Conservation (phyloP, 2,113 vertebrate genomes). For the Turnix velox region DNA sequence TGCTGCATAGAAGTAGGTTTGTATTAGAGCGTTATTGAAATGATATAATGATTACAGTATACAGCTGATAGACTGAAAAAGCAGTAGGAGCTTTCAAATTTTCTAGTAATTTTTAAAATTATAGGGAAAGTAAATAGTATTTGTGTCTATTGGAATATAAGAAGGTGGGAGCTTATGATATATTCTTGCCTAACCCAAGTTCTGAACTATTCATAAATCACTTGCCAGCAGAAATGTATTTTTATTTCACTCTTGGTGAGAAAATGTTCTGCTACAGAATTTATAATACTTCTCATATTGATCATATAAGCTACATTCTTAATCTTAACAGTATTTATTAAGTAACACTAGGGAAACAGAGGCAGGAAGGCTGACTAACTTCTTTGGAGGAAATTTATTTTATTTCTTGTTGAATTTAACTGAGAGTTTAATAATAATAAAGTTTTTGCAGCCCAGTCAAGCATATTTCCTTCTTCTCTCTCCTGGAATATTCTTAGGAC, state of each 20-base stretch:
- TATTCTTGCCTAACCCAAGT: neutral
- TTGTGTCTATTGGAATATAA: neutral
- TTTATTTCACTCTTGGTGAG: neutral
- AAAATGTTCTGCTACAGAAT: neutral
- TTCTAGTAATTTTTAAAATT: conserved; percentile 3
- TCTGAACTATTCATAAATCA: neutral
- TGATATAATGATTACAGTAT: neutral
- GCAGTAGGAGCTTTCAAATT: neutral
- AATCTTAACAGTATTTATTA: neutral
- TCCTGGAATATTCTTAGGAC: neutral
- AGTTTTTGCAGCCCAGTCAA: neutral
- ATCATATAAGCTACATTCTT: neutral
- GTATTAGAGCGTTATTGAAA: neutral
- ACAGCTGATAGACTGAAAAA: neutral
- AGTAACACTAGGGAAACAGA: neutral
- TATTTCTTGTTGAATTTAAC: neutral
- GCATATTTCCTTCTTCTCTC: neutral
- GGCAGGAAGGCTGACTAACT: neutral
- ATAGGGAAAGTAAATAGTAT: neutral
- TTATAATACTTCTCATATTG: neutral
- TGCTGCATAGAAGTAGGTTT: neutral
- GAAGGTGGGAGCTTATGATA: neutral
- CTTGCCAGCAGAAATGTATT: neutral
- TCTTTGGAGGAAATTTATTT: neutral
- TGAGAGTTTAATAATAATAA: neutral